phyloP scores from a whole-genome alignment of 2,797 vertebrate species.

The Avahi laniger region DNA sequence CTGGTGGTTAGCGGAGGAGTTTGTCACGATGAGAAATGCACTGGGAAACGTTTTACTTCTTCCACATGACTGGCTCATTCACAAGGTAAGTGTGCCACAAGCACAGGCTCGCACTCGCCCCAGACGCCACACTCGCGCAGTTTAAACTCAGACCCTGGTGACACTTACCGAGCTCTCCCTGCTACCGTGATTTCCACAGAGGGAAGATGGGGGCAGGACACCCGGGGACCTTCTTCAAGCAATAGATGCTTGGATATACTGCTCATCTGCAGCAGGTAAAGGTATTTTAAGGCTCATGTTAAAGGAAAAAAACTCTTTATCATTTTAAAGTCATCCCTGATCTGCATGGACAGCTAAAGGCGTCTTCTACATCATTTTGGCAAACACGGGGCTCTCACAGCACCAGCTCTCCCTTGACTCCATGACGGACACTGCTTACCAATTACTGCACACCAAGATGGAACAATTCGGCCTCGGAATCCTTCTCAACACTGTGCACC shows the following conservation, averaged over 20 bases:
- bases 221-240: conserved; percentile 32
- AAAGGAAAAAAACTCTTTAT: background rate
- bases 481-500: background rate
- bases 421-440: background rate
- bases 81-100: conserved; percentile 63
- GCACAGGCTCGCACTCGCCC: conserved; percentile 63
- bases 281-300: background rate
- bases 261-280: background rate
- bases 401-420: background rate
- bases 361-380: background rate
- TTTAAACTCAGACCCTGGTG: conserved; percentile 57
- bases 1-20: conserved; percentile 63
- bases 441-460: background rate
- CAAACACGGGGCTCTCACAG: background rate
- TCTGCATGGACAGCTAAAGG: background rate
- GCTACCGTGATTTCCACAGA: conserved; percentile 72
- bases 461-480: background rate
- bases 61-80: conserved; percentile 72
- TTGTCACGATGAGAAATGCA: conserved; percentile 78
- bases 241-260: background rate
- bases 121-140: background rate
- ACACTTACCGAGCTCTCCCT: conserved; percentile 63
- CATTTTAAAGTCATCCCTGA: background rate
- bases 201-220: conserved; percentile 20
- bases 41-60: conserved; percentile 74